phyloP scores from a whole-genome alignment of 2,113 vertebrate species.

The Melozone crissalis region DNA sequence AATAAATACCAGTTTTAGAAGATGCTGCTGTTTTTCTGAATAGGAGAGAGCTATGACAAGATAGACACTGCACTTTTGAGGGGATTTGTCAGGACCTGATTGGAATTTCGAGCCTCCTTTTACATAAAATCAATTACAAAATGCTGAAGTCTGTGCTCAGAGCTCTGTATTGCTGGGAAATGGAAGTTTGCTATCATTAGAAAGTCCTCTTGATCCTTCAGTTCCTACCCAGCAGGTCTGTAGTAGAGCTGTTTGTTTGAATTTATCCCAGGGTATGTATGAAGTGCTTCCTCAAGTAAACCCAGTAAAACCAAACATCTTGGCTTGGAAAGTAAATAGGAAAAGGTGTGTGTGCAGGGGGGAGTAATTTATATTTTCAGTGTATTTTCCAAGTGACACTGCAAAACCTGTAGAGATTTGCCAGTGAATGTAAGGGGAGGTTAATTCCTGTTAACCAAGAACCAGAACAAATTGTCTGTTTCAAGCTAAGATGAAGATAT shows the following conservation, averaged over 20 bases:
- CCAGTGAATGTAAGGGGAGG: background rate
- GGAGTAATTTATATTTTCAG: background rate
- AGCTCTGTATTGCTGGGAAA: background rate
- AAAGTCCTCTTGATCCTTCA: background rate
- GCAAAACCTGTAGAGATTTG: background rate
- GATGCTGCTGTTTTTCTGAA: background rate
- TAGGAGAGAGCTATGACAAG: background rate
- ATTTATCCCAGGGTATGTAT: background rate
- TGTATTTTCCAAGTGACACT: background rate
- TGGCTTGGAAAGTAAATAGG: background rate
- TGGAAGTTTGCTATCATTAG: background rate
- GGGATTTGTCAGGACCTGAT: background rate
- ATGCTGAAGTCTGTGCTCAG: background rate
- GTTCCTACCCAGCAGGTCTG: background rate
- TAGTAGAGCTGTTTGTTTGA: background rate
- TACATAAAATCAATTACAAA: background rate
- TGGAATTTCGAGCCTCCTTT: background rate
- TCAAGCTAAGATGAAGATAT: background rate
- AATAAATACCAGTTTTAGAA: background rate
- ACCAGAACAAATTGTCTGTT: background rate
- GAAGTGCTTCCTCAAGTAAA: background rate
- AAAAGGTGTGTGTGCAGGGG: background rate
- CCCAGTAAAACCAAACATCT: background rate
- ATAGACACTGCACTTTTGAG: background rate
- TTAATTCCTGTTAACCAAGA: background rate